Base-by-base conservation (phyloP, 2,888 invertebrate species). In the Temnothorax rugatulus region DNA sequence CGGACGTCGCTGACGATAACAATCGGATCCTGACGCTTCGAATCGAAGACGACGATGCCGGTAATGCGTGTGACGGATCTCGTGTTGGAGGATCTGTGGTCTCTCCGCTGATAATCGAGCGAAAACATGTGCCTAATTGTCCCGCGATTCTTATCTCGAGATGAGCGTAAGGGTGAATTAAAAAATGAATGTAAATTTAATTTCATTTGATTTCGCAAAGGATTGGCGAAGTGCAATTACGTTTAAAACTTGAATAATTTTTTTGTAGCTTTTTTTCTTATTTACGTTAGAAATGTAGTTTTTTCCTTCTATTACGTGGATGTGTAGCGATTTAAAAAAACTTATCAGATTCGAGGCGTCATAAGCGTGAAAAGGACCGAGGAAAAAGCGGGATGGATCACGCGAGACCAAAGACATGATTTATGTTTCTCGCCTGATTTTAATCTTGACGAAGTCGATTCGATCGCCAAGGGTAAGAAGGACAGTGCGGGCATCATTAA, bases 41-140 rank as follows among this genome's bases (percentile, higher is more conserved):
- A 11, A 41, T 75, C 64, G 84, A 82, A 25, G 64, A 87, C 54
- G 87, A 86, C 79, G 86, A 87, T 21, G 44, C 52, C 54, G 74
- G 61, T 74, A 82, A 82, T 41, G n/a, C 34, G 11, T 54, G 15
- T 25, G 52, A 44, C 8, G 9, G n/a, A 25, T 68, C 59, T 63
- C 34, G 11, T 47, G 21, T 9, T 38, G 21, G n/a, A 50, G 61
- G 61, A 68, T 29, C 2, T 25, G 47, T 34, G 44, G 5, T 18
- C 21, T 47, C 3, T 8, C 2, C 15, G 4, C 15, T 59, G 11
- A n/a, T 57, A 13, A 57, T 44, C 66, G 13, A 54, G n/a, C 41
- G 15, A 41, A 34, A 41, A n/a, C 2, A 13, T 50, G 47, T 50
- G 21, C 15, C 21, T 47, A n/a, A 41, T 66, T 41, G 8, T 54